Evolutionary conservation across 2,888 invertebrate genomes (phyloP).

Genomic region (Apotomis capreana): DNA sequence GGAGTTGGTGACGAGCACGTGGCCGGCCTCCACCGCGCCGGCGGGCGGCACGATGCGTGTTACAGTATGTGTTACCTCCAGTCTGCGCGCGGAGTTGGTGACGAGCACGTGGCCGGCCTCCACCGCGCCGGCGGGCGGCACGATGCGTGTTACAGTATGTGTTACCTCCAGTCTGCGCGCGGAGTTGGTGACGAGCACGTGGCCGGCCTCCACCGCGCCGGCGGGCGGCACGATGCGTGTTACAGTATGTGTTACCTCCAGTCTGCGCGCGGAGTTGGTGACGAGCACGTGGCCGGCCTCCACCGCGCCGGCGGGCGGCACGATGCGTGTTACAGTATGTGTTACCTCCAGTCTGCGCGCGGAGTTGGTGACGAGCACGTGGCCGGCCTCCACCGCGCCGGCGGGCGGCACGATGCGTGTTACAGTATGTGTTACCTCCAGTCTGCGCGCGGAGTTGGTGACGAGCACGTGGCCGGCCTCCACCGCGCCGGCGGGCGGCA

Average conservation of each 20-base stretch:
- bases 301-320: constrained; percentile 87
- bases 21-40: constrained; percentile 78
- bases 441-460: constrained; percentile 93
- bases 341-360: no score
- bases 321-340: constrained; percentile 51
- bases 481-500: constrained; percentile 87
- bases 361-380: no score
- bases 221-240: no score
- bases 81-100: constrained; percentile 93
- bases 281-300: constrained; percentile 86
- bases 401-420: no score
- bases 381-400: no score
- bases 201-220: no score
- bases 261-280: constrained; percentile 93
- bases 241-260: constrained; percentile 79
- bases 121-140: constrained; percentile 90
- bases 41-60: constrained; percentile 96
- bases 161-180: no score
- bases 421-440: constrained; percentile 79
- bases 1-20: constrained; percentile 92
- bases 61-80: constrained; percentile 89
- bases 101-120: constrained; percentile 86
- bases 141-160: constrained; percentile 85
- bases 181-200: no score
- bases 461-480: constrained; percentile 86